phyloP scores from a whole-genome alignment of 2,888 invertebrate species.

The Chrysolina oricalcia region DNA sequence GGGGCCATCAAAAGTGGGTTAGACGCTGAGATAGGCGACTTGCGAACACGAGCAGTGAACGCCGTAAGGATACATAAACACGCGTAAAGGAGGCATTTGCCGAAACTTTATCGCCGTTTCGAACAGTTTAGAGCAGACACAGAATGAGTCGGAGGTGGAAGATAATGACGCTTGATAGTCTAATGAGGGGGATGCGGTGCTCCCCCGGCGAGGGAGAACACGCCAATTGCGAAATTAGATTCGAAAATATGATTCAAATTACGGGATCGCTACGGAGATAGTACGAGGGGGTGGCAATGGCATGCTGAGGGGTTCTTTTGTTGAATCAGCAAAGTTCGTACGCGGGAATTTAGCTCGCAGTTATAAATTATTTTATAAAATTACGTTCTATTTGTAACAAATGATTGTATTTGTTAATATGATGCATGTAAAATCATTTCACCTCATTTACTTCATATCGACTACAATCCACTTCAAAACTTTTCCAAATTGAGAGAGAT shows the following conservation, averaged over 20 bases:
- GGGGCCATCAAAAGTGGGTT: slow-evolving; percentile 64
- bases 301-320: neutral
- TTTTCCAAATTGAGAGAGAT: too few relatives aligned
- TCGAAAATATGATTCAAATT: slow-evolving; percentile 63
- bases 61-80: slow-evolving; percentile 71
- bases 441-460: too few relatives aligned
- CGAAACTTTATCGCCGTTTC: slow-evolving; percentile 70
- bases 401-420: too few relatives aligned
- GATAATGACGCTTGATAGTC: slow-evolving; percentile 71
- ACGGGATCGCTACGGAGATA: slow-evolving; percentile 53
- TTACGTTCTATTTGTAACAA: too few relatives aligned
- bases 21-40: slow-evolving; percentile 62
- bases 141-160: slow-evolving; percentile 68
- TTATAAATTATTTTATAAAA: too few relatives aligned
- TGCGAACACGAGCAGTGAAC: slow-evolving; percentile 67
- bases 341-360: too few relatives aligned
- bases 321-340: too few relatives aligned
- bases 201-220: slow-evolving; percentile 53
- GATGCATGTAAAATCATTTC: too few relatives aligned
- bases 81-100: slow-evolving; percentile 71
- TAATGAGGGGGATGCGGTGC: slow-evolving; percentile 62
- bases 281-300: slow-evolving; percentile 35
- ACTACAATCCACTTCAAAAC: too few relatives aligned
- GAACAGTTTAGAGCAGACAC: slow-evolving; percentile 67
- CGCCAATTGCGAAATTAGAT: slow-evolving; percentile 63